Conservation (phyloP, 2,888 invertebrate species). For the Nudaria mundana region DNA sequence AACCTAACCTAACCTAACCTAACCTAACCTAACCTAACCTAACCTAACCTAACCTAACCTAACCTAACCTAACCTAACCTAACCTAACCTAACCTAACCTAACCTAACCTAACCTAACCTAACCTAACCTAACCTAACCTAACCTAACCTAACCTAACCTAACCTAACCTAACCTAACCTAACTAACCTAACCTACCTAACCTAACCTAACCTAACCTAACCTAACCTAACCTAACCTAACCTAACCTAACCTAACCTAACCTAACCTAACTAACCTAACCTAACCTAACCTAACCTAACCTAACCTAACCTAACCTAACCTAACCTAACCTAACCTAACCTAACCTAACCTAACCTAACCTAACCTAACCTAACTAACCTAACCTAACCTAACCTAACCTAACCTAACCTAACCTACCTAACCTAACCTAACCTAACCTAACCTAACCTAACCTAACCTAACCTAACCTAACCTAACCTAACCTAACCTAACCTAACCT, state of each 20-base stretch:
- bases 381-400: slow-evolving; percentile 6
- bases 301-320: slow-evolving; percentile 14
- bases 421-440: slow-evolving; percentile 12
- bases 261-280: slow-evolving; percentile 11
- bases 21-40: slow-evolving; percentile 16
- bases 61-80: slow-evolving; percentile 4
- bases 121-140: slow-evolving; percentile 7
- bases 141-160: slow-evolving; percentile 13
- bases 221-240: slow-evolving; percentile 11
- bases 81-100: slow-evolving; percentile 6
- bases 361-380: slow-evolving; percentile 9
- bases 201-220: slow-evolving; percentile 13
- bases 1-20: slow-evolving; percentile 19
- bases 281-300: slow-evolving; percentile 15
- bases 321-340: slow-evolving; percentile 15
- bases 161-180: slow-evolving; percentile 15
- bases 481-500: slow-evolving; percentile 7
- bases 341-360: slow-evolving; percentile 19
- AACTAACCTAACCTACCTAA: slow-evolving; percentile 15
- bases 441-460: slow-evolving; percentile 9
- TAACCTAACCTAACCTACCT: slow-evolving; percentile 1
- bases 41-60: slow-evolving; percentile 6
- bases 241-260: slow-evolving; percentile 8
- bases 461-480: slow-evolving; percentile 6
- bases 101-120: slow-evolving; percentile 5